Evolutionary conservation across 2,888 invertebrate genomes (phyloP), one percentile per base, ranked within the genome.

Genomic region (Diachrysia chrysitis): DNA sequence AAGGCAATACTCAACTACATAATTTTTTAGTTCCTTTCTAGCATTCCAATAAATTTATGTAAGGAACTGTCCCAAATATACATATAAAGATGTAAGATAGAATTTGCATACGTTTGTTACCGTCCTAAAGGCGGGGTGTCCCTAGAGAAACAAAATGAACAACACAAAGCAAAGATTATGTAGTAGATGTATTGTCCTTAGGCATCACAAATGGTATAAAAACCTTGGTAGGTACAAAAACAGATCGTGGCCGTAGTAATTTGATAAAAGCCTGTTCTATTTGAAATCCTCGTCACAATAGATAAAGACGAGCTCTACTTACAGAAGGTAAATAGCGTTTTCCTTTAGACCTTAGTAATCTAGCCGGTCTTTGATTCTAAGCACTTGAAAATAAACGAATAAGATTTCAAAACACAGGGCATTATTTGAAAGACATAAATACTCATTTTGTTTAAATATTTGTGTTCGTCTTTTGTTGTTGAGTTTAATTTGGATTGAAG

Each of bases 241-340:
- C 21, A 23, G 51, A 58, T 53, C 63, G 25, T 58, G 35, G 57
- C 21, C 37, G 37, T 23, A 23, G 58, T 37, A 60, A 51, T 48
- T 66, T 60, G n/a, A 35, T 56, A 60, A 60, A 35, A 60, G 32
- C 23, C 14, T 51, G 51, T 60, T 60, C 54, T 55, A 32, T 60
- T 56, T 37, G 23, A 51, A 51, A 60, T 56, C 17, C 17, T 66
- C 48, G 17, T 60, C 32, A 37, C 17, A 57, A 60, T 56, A 57
- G 60, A 56, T 56, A 60, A 66, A 60, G 51, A 10, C 19, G 21
- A 19, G 48, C 46, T 17, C 48, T 57, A 29, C 55, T 65, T 56
- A 65, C 32, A 58, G 32, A 48, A 56, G 46, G 16, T 29, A 35
- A 63, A 55, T 46, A 58, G 46, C 16, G 17, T 46, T 57, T 42